Evolutionary conservation across 2,797 vertebrate species (phyloP).

Genomic region (Lithobates sylvaticus): DNA sequence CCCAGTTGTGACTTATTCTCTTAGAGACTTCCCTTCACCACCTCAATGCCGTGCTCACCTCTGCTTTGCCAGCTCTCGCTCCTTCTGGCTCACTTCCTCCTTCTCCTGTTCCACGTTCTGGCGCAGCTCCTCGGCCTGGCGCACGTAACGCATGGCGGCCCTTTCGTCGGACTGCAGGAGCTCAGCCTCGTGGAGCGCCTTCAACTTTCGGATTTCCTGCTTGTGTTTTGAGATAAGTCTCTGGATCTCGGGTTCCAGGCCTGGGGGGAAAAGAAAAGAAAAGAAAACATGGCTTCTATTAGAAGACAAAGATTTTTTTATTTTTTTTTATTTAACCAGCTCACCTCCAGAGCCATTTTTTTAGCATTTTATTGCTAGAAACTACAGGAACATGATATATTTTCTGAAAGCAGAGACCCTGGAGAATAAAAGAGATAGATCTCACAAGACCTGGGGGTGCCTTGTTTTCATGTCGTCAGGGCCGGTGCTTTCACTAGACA

Average conservation of each 20-base stretch:
- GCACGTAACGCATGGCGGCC: slow-evolving; percentile 81
- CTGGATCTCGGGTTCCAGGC: slow-evolving; percentile 96
- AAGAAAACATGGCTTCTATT: too few relatives aligned
- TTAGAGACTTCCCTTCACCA: too few relatives aligned
- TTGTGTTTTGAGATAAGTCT: slow-evolving; percentile 91
- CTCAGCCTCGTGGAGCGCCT: slow-evolving; percentile 87
- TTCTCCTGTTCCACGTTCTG: slow-evolving; percentile 84
- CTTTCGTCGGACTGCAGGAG: slow-evolving; percentile 86
- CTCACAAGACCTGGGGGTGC: too few relatives aligned
- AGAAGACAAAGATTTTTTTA: too few relatives aligned
- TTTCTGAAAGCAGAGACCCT: too few relatives aligned
- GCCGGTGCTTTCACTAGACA: too few relatives aligned
- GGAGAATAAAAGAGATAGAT: too few relatives aligned
- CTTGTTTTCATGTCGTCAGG: too few relatives aligned
- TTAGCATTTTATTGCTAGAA: too few relatives aligned
- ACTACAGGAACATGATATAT: too few relatives aligned
- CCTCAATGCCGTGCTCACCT: background rate
- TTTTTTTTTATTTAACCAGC: too few relatives aligned
- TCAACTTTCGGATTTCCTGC: slow-evolving; percentile 89
- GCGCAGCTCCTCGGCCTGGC: slow-evolving; percentile 85
- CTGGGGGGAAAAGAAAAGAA: slow-evolving; percentile 68
- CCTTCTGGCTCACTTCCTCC: slow-evolving; percentile 85
- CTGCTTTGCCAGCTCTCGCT: slow-evolving; percentile 84
- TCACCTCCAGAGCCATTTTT: too few relatives aligned
- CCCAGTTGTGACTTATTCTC: background rate